Percentiles rank a stretch among this genome's conserved stretches.
These are phyloP conservation scores for Physella acuta DNA, from an alignment of 1,140 invertebrate genomes.

Conservation along the genomic window DNA sequence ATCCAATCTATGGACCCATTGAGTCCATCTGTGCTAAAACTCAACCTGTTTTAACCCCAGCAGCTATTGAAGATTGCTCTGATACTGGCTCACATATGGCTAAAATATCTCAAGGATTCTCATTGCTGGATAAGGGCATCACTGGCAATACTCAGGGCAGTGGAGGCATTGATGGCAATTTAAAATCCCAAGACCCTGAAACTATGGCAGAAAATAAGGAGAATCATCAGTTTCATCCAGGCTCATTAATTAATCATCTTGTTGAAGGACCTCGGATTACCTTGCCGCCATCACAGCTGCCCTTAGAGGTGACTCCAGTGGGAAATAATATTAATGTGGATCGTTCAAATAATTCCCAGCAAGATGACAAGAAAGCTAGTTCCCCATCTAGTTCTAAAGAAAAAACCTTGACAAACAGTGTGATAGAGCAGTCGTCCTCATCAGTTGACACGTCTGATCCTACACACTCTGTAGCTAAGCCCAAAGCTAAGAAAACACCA, in stretches of 20 bases:
- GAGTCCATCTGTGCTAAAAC: too few species aligned
- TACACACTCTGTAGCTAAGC: not conserved
- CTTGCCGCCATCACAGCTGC: slow-evolving; percentile 11
- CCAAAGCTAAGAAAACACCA: slow-evolving; percentile 47
- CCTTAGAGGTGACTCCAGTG: not conserved
- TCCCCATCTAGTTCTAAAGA: not conserved
- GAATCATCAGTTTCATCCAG: not conserved
- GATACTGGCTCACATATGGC: too few species aligned
- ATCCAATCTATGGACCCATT: too few species aligned
- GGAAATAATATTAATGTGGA: not conserved
- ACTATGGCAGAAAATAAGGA: too few species aligned
- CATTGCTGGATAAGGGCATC: too few species aligned
- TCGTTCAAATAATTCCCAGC: not conserved
- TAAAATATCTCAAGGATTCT: too few species aligned
- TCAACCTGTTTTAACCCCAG: too few species aligned
- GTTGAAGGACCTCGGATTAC: slow-evolving; percentile 21
- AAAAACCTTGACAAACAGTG: not conserved
- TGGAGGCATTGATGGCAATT: too few species aligned
- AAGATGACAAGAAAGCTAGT: too few species aligned
- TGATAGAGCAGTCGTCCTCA: not conserved
- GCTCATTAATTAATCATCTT: slow-evolving; percentile 12
- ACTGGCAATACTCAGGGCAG: too few species aligned
- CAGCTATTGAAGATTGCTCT: too few species aligned
- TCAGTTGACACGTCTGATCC: not conserved
- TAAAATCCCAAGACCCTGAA: too few species aligned